Conservation (phyloP, 2,113 vertebrate genomes). For the Toxotes jaculatrix region DNA sequence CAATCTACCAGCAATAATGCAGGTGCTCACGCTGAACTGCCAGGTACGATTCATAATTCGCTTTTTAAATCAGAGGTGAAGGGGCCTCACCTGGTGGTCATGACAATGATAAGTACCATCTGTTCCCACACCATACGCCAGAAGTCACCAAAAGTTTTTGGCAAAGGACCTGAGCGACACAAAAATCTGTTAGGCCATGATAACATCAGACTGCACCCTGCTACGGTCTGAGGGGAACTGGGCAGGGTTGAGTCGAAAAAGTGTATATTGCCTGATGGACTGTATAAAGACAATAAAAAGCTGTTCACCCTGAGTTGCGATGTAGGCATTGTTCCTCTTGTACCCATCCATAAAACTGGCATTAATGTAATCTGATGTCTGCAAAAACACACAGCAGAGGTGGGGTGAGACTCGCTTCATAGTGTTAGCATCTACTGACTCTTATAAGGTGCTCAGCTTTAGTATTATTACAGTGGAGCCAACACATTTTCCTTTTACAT, state of each 20-base stretch:
- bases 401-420: neutral
- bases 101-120: conserved; percentile 87
- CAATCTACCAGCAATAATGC: too few species aligned
- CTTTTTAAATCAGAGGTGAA: neutral
- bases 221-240: too few species aligned
- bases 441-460: neutral
- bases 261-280: neutral
- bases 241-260: neutral
- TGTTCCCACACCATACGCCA: conserved; percentile 89
- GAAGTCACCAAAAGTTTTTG: conserved; percentile 87
- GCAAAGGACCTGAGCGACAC: conserved; percentile 82
- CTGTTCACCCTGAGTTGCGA: conserved; percentile 86
- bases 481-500: neutral
- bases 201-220: neutral
- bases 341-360: conserved; percentile 89
- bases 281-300: neutral
- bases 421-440: conserved; percentile 11
- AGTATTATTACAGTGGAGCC: neutral
- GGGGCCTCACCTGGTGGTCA: conserved; percentile 85
- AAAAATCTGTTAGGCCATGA: conserved; percentile 13
- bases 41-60: neutral
- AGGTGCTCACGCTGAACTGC: neutral
- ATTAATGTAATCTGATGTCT: conserved; percentile 89
- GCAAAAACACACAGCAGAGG: conserved; percentile 51
- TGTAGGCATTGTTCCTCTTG: conserved; percentile 84